Evolutionary conservation across 2,888 invertebrate species (phyloP).

Genomic region (Subacronicta megacephala): DNA sequence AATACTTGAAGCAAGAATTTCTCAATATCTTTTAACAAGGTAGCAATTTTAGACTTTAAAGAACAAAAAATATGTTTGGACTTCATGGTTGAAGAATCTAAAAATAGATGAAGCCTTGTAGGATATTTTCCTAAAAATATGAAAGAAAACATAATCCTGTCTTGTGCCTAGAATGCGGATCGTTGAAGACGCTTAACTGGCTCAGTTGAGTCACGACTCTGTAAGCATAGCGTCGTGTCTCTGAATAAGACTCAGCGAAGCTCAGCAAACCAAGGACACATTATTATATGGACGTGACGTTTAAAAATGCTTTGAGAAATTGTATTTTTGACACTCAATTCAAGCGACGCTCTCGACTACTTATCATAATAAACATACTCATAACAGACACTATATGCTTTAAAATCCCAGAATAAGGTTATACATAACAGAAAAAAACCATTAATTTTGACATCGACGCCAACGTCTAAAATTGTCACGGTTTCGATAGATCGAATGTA

Average conservation of each 20-base stretch:
- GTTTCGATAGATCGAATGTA: too few species aligned
- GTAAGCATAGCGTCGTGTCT: constrained; percentile 6
- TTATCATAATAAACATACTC: too few species aligned
- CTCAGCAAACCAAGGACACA: constrained; percentile 15
- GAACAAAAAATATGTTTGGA: constrained; percentile 15
- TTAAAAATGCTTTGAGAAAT: constrained; percentile 3
- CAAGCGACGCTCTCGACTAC: too few species aligned
- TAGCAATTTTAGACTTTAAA: constrained; percentile 17
- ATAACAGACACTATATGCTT: too few species aligned
- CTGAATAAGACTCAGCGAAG: constrained; percentile 20
- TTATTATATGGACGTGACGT: constrained; percentile 8
- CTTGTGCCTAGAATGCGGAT: constrained; percentile 4
- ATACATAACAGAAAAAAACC: too few species aligned
- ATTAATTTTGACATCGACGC: too few species aligned
- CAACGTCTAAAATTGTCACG: too few species aligned
- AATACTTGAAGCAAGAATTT: constrained; percentile 20
- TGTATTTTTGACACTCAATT: too few species aligned
- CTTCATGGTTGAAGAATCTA: constrained; percentile 11
- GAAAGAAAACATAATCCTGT: constrained; percentile 1
- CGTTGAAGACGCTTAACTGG: constrained; percentile 18
- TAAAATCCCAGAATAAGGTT: too few species aligned
- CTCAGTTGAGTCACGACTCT: background rate
- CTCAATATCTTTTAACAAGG: constrained; percentile 15
- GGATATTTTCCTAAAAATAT: constrained; percentile 2
- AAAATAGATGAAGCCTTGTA: constrained; percentile 1